A percentile compares a stretch with the other conserved stretches of the same genome.
These are phyloP conservation scores for Syngnathus scovelli DNA, from an alignment of 2,113 vertebrate species.

Conservation along the genomic window DNA sequence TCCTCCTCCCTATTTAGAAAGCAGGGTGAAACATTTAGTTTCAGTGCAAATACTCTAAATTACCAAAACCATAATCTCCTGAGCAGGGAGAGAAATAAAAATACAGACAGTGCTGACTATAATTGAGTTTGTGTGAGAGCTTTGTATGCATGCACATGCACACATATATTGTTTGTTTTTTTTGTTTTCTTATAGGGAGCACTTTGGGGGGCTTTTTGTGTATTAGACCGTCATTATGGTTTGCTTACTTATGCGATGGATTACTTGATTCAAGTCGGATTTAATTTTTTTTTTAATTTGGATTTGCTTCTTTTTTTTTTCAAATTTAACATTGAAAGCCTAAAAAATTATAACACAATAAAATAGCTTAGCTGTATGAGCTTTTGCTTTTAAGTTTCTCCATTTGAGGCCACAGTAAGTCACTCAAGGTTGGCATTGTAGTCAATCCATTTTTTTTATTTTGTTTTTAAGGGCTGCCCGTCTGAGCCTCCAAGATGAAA, in stretches of 20 bases:
- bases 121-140: slow-evolving; percentile 27
- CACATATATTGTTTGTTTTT: slow-evolving; percentile 27
- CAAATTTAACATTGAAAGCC: neutral
- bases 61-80: slow-evolving; percentile 57
- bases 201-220: slow-evolving; percentile 31
- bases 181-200: slow-evolving; percentile 25
- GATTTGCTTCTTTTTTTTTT: neutral
- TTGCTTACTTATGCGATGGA: slow-evolving; percentile 16
- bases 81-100: slow-evolving; percentile 47
- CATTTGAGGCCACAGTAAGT: slow-evolving; percentile 43
- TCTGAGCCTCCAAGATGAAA: neutral
- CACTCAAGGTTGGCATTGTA: neutral
- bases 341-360: neutral
- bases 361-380: neutral
- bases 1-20: neutral
- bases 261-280: neutral
- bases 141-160: slow-evolving; percentile 17
- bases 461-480: neutral
- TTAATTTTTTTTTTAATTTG: neutral
- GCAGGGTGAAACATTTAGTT: neutral
- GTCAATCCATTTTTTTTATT: neutral
- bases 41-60: slow-evolving; percentile 56
- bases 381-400: slow-evolving; percentile 4
- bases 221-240: slow-evolving; percentile 14
- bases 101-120: slow-evolving; percentile 30